Base-by-base conservation (phyloP, 2,888 invertebrate species). In the Brenthis daphne region DNA sequence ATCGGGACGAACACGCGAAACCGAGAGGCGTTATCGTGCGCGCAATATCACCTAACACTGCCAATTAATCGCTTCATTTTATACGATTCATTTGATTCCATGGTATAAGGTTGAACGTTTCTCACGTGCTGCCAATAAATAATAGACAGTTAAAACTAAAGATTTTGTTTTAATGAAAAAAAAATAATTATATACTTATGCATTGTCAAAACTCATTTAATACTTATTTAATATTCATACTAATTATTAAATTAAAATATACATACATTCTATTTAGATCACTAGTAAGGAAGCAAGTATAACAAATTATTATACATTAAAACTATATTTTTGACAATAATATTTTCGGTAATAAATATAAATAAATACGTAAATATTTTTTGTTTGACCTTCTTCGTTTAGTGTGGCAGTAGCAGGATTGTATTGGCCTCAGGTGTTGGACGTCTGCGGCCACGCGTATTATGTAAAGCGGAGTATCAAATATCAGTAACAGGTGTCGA, bases 401-500 rank as follows among this genome's bases (percentile, higher is more conserved):
- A 57, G 54, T 74, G 67, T 69, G 70, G 53, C 56, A 60, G 66
- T 53, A 55, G 68, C 72, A 64, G 61, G 51, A 61, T 69, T 65
- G 67, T 64, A 53, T 43, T 67, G 67, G 75, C 71, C 73, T 77
- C 77, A 76, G 76, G 75, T 76, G 75, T 73, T 73, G 71, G 47
- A 60, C 68, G 74, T 71, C 73, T 70, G 75, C 70, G 72, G 73
- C 72, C 71, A 67, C 58, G 75, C 76, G 71, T 76, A 75, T 77
- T 77, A 77, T 77, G 76, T 78, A 79, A 76, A 77, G 71, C 73
- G 72, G 66, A 69, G 75, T 79, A 75, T 79, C 79, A 73, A 74
- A 74, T 79, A 71, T 76, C 79, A 74, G 64, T 68, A 74, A 77
- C 79, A 79, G 79, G 79, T 79, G 79, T 78, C 74, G 74, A 73